These are phyloP conservation scores for Drosophila willistoni DNA, from an alignment of 1,140 invertebrate species.

Conservation along the genomic window DNA sequence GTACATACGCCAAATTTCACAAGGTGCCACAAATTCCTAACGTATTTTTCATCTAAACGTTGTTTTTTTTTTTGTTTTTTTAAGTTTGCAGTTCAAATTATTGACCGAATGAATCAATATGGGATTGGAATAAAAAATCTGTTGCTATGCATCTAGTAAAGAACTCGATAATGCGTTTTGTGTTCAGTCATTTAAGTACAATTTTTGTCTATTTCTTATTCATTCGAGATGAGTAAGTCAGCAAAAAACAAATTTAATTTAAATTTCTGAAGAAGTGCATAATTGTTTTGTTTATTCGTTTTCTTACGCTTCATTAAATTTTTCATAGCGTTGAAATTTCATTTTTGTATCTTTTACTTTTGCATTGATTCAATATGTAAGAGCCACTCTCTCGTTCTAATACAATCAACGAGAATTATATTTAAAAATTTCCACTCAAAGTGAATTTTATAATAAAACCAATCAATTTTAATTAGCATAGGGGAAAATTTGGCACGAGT, in stretches of 20 bases:
- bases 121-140: too few species aligned
- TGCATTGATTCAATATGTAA: background rate
- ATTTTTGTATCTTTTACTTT: background rate
- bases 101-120: too few species aligned
- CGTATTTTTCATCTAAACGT: too few species aligned
- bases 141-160: too few species aligned
- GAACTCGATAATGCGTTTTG: too few species aligned
- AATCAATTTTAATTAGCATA: conserved; percentile 15
- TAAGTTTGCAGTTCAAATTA: too few species aligned
- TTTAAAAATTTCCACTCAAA: conserved; percentile 16
- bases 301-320: background rate
- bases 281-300: background rate
- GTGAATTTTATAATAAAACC: conserved; percentile 7
- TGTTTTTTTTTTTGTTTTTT: too few species aligned
- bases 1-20: too few species aligned
- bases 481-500: conserved; percentile 5
- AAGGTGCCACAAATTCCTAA: too few species aligned
- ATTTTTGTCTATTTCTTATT: too few species aligned
- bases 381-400: background rate
- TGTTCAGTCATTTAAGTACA: too few species aligned
- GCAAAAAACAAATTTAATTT: background rate
- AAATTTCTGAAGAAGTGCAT: background rate
- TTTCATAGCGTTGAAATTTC: conserved; percentile 1
- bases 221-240: background rate
- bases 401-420: conserved; percentile 2